Evolutionary conservation across 1,140 invertebrate genomes (phyloP).

Genomic region (Globodera rostochiensis): DNA sequence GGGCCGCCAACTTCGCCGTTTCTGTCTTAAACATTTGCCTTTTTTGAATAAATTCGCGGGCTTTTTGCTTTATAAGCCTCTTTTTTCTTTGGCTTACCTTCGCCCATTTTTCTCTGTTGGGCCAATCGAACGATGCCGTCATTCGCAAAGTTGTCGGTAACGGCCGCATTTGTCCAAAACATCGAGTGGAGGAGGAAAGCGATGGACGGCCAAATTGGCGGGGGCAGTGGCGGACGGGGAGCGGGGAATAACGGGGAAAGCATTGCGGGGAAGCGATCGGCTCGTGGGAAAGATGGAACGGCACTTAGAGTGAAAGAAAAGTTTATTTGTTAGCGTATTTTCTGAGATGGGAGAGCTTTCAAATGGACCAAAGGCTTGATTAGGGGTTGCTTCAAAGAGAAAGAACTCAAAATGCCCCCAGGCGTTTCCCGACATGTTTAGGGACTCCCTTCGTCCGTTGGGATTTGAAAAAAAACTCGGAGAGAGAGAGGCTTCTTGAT

Average conservation of each 20-base stretch:
- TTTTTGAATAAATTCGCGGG: too few relatives aligned
- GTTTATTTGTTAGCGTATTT: too few relatives aligned
- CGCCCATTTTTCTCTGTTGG: neutral
- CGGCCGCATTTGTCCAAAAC: neutral
- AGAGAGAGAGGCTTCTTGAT: too few relatives aligned
- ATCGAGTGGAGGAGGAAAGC: constrained; percentile 28
- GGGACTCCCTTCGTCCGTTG: too few relatives aligned
- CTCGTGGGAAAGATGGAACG: neutral
- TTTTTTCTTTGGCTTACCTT: neutral
- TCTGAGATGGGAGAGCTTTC: too few relatives aligned
- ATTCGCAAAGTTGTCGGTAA: constrained; percentile 14
- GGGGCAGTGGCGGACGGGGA: neutral
- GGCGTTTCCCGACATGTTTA: too few relatives aligned
- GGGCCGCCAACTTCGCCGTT: neutral
- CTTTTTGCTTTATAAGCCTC: neutral
- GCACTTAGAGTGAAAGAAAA: too few relatives aligned
- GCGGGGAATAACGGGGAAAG: constrained; percentile 14
- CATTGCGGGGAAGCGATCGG: neutral
- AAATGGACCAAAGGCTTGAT: too few relatives aligned
- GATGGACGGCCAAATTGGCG: neutral
- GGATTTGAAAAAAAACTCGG: too few relatives aligned
- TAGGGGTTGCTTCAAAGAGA: too few relatives aligned
- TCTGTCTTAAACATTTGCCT: neutral
- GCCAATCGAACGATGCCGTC: neutral
- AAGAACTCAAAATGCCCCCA: too few relatives aligned